Base-by-base conservation (phyloP, 2,797 vertebrate genomes). In the Gymnopithys bicolor region DNA sequence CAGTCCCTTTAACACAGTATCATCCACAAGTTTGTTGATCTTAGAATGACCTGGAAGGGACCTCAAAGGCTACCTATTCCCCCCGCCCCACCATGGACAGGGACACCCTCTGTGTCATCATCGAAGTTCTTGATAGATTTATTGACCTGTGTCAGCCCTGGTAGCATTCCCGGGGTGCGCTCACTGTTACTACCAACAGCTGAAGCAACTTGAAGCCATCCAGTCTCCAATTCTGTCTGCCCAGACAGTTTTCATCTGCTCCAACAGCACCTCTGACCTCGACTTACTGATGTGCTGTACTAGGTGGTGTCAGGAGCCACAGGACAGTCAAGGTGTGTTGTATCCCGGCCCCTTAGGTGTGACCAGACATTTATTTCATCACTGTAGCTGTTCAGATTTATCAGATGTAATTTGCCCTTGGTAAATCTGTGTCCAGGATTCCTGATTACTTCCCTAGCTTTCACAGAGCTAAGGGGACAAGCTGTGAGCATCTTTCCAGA, bases 221-320 rank as follows among this genome's bases (percentile, higher is more conserved):
- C 32, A 0, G 14, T 52, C 56, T 87, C 70, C 48, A 21, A 4
- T 56, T 75, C 51, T 66, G 9, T 52, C 41, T 87, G 32, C 37
- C n/a, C 41, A 75, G 56, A 7, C 45, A 64, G 30, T 63, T 77
- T 81, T 46, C 58, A 78, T 0, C 39, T 5, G 1, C 46, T 70
- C 22, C 49, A 45, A 0, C 39, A 27, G 30, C 30, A 43, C 32
- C 9, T 35, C 52, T 77, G 81, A 19, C 45, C 23, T 71, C 6
- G 2, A 21, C 16, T 82, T 33, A 28, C 46, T 67, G 8, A 19
- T 0, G 0, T 48, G 69, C 43, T 41, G 1, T 11, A 11, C 58
- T 37, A 80, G 33, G 3, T n/a, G 33, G 43, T 62, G 75, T 53
- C 75, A 76, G 68, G 66, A 73, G 53, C 37, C 27, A 41, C 39